Percentiles rank a stretch among this genome's conserved stretches.
Evolutionary conservation across 2,113 vertebrate genomes (phyloP).

Genomic region (cattle (Bos taurus)): DNA sequence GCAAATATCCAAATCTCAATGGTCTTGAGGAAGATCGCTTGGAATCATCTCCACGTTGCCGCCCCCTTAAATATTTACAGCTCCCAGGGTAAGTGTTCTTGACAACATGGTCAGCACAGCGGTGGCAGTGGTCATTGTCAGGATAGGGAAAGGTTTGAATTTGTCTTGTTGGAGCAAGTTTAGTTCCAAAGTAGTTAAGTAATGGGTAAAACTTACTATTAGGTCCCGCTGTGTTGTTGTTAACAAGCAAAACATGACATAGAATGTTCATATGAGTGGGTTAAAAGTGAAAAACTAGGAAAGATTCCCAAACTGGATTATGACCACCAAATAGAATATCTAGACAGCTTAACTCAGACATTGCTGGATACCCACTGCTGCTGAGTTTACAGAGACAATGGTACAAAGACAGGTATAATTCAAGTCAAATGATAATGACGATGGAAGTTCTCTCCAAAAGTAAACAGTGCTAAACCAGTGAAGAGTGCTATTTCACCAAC

Average conservation of each 20-base stretch:
- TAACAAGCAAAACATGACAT: neutral
- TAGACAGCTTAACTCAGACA: neutral
- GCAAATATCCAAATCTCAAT: conserved; percentile 49
- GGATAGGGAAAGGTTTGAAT: neutral
- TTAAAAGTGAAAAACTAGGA: neutral
- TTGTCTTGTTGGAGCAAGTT: neutral
- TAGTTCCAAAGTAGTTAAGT: neutral
- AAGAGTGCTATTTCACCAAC: conserved; percentile 2
- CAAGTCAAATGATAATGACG: neutral
- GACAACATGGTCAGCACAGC: neutral
- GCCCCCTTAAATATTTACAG: neutral
- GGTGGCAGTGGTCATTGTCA: rapidly evolving
- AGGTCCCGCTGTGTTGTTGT: neutral
- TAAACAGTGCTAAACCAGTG: neutral
- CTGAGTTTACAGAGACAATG: neutral
- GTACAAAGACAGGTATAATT: neutral
- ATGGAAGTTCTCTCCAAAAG: neutral
- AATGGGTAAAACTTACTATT: neutral
- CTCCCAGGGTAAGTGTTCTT: neutral
- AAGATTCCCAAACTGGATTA: neutral
- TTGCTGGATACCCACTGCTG: neutral
- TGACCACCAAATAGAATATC: neutral
- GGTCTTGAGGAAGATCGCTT: neutral
- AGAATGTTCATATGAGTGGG: neutral
- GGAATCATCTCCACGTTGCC: neutral